Evolutionary conservation across 2,797 vertebrate species (phyloP).

Genomic region (Scolopax rusticola): DNA sequence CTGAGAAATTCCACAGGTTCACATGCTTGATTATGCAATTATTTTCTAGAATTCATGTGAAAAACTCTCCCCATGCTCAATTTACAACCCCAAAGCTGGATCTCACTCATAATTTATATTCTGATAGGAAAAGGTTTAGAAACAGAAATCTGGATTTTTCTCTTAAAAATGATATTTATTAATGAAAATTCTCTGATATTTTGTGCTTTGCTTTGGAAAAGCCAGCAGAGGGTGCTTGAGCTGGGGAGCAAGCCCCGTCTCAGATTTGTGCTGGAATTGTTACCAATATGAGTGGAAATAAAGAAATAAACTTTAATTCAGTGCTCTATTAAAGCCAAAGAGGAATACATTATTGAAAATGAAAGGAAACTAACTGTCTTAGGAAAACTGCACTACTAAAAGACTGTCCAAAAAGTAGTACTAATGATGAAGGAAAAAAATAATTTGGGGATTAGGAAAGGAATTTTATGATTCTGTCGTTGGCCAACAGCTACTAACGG

Average conservation of each 20-base stretch:
- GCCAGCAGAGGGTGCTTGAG: conserved; percentile 70
- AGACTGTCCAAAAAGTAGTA: neutral
- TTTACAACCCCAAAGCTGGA: neutral
- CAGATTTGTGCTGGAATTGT: neutral
- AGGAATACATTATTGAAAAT: neutral
- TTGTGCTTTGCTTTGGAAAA: conserved; percentile 36
- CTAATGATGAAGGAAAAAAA: neutral
- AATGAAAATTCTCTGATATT: neutral
- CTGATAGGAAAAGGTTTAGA: neutral
- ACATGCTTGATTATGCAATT: conserved; percentile 58
- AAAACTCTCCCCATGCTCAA: neutral
- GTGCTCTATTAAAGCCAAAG: neutral
- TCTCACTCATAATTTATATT: neutral
- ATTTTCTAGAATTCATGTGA: neutral
- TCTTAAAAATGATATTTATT: neutral
- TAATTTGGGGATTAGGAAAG: neutral
- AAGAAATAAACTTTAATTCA: neutral
- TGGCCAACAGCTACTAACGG: neutral
- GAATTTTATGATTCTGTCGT: neutral
- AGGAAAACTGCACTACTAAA: neutral
- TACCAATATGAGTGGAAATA: neutral
- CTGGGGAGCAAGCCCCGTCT: neutral
- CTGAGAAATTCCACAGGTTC: conserved; percentile 52
- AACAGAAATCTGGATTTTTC: neutral
- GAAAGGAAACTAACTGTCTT: neutral